Percentiles rank a stretch among this genome's conserved stretches.
phyloP scores from a whole-genome alignment of 2,113 vertebrate species.

The Boulengerochromis microlepis region DNA sequence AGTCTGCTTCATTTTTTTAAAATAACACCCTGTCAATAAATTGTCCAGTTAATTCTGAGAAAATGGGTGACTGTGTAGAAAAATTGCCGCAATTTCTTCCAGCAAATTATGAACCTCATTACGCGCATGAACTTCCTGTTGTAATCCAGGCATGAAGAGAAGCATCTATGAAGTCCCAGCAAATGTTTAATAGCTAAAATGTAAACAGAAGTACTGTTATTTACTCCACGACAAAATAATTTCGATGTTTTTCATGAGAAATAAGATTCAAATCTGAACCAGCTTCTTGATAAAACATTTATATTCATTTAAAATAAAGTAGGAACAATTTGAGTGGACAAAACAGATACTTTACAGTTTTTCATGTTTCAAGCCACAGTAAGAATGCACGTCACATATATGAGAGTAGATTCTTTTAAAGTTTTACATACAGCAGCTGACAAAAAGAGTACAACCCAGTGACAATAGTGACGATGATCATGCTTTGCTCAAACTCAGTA shows the following conservation, averaged over 20 bases:
- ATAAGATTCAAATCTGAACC: neutral
- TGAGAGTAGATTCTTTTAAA: neutral
- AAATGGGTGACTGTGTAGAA: neutral
- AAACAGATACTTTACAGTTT: neutral
- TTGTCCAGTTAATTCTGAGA: neutral
- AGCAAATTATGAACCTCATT: neutral
- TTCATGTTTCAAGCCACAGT: neutral
- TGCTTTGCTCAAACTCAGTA: neutral
- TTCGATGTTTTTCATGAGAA: neutral
- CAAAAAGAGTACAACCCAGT: neutral
- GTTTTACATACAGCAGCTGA: neutral
- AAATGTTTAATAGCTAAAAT: neutral
- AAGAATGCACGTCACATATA: neutral
- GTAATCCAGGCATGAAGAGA: neutral
- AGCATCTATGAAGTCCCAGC: neutral
- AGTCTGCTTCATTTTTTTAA: neutral
- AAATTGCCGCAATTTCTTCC: fast-evolving
- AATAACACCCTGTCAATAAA: neutral
- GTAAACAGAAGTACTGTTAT: neutral
- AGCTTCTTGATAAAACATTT: neutral
- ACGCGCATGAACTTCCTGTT: neutral
- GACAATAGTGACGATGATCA: neutral
- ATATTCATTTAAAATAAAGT: neutral
- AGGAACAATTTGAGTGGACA: neutral
- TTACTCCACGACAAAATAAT: neutral